Base-by-base conservation (phyloP, 53 echinoderm and acorn worm genomes). In the Mesocentrotus franciscanus region DNA sequence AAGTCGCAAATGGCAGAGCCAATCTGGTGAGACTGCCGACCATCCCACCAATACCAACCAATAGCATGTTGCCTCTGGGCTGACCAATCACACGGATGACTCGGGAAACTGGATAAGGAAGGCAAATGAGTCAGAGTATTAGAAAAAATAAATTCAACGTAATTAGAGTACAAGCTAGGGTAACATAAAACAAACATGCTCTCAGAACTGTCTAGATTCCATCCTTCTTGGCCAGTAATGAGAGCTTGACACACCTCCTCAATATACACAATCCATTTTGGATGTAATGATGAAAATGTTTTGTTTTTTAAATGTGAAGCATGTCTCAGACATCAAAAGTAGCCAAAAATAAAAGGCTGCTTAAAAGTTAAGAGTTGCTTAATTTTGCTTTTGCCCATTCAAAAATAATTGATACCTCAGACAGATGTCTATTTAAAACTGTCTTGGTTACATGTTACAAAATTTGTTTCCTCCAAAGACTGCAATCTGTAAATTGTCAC, bases 61-160 rank as follows among this genome's bases (percentile, higher is more conserved):
- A 92, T 66, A 98, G 92, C 97, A 97, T 98, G 96, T 98, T 98
- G 35, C 98, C 98, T 57, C 98, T 97, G 30, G 98, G 97, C 81
- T 98, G 98, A 60, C 97, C 96, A 94, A 98, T 97, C 90, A 98
- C 98, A 83, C 98, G 97, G 75, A 98, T 97, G 92, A 98, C 96
- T 60, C 98, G 95, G 84, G 97, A 97, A 42, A 98, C 98, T 49
- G 76, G 83, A 95, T 58, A 27, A 18, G 58, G 55, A 95, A 81
- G 22, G 16, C 30, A 49, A 49, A 49, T 49, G 49, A 49, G 49
- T 49, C 49, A 6, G 49, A 49, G 49, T 5, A 49, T 49, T 49
- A 49, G 49, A 49, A 49, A 49, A 4, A 49, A 7, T 49, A 0
- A 6, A 49, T 5, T 49, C 0, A 49, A 4, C 6, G 49, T 49